Evolutionary conservation across 2,113 vertebrate species (phyloP), one percentile per base, ranked within the genome.

Genomic region (Coryphaenoides rupestris): DNA sequence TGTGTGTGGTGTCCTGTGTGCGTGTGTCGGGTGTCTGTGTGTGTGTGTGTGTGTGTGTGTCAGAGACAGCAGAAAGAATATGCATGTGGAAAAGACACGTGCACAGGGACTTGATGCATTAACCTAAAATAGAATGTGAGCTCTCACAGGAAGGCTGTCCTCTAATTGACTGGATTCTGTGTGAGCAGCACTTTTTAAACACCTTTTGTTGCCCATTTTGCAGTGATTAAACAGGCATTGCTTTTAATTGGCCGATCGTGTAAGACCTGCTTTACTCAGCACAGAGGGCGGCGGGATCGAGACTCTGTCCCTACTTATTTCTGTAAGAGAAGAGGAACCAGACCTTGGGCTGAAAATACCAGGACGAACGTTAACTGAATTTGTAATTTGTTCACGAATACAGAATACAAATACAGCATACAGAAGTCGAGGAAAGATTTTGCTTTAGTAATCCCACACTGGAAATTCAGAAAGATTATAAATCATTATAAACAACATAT

Each of bases 111-210:
- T 62, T 21, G 66, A 75, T 72, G 69, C 77, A 81, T 82, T 78
- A 82, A 76, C 71, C 78, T 78, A 80, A 83, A 86, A 82, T 81
- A 84, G 82, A 80, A 82, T 58, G 68, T 26, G 13, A 55, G 69
- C 72, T 69, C 62, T 87, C 76, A 60, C 69, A 66, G 73, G 78
- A 84, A 84, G 81, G 76, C 72, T 83, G 78, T 81, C 60, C 73
- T 83, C 78, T 87, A 84, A 87, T 87, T 83, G 81, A 81, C 71
- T 81, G 60, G 57, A 77, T 81, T 83, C 65, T 85, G 76, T 76
- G 73, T 57, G 81, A 83, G 69, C 80, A 84, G 81, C 85, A 78
- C 74, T 85, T 87, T 84, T 83, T 72, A 74, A 84, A 74, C 76
- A 81, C 81, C 74, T 80, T 79, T 82, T 83, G 77, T 82, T 78